Base-by-base conservation (phyloP, 2,797 vertebrate species). In the Malurus leucopterus region DNA sequence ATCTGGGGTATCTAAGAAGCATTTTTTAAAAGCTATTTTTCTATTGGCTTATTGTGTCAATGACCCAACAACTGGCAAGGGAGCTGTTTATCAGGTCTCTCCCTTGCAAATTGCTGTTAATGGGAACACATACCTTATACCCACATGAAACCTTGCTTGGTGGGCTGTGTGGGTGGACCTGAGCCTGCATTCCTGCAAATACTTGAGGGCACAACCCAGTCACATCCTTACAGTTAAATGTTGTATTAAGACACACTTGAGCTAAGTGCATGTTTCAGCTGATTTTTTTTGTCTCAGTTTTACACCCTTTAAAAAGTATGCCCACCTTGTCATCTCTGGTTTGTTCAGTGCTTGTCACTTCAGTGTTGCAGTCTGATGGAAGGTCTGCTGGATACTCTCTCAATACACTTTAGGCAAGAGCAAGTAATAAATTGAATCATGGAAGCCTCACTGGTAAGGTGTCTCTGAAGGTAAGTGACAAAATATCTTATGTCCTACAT, bases 41-140 rank as follows among this genome's bases (percentile, higher is more conserved):
- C 79, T 67, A 4, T 47, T 57, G 79, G 55, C 27, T 50, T 65
- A 9, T 15, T 6, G 41, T 68, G 26, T 69, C 40, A 65, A 3
- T 59, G 73, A 53, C 69, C 63, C 70, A 86, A 53, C 1, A 75
- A 46, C 67, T 57, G 46, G 64, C 41, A 87, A 84, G 84, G 53
- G 23, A 75, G 50, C 20, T 78, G 34, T 72, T 94, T 69, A 51
- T 75, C 34, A 63, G 59, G 53, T 65, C 46, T 91, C 63, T 89
- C 40, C 63, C 49, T 85, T 78, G 67, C 67, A 87, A 92, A 90
- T 86, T 72, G 40, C 38, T 81, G 15, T 84, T 88, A 85, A 72
- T 78, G 49, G 88, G 82, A 43, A 59, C 46, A 53, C 72, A 88
- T 73, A 79, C 61, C 40, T 73, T 71, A 41, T 88, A 78, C 65